Evolutionary conservation across 2,888 invertebrate species (phyloP), one percentile per base, ranked within the genome.

Genomic region (Parapristionchus giblindavisi): DNA sequence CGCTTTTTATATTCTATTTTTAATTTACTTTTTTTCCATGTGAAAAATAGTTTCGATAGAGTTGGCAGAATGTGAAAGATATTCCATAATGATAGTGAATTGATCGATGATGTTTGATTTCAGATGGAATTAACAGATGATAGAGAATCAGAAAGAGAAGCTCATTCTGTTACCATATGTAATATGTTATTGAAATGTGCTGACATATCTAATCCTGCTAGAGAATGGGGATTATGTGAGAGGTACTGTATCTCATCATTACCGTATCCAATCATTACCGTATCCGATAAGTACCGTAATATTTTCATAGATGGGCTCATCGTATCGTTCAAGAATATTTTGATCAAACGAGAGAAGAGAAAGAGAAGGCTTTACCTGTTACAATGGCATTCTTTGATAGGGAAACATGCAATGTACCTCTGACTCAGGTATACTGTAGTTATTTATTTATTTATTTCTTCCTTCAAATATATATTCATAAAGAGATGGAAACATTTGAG

Each of bases 371-470:
- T 66, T 90, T 98, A 86, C 97, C 98, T 0, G 94, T 98, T 11
- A 95, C 97, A 79, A 98, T 99, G 98, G 96, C 97, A 11, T 94
- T 96, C 92, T 99, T 98, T 89, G 97, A 98, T 90, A 92, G 96
- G 83, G 91, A 92, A 77, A 93, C 94, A 1, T 97, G 97, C 90
- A 96, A 96, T 87, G 94, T 99, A 88, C 96, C 98, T 73, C 94
- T 96, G 90, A 95, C 96, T 77, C 98, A 98, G 76, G 56, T 75
- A 5, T 27, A 43, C 5, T 17, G 27, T 27, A 8, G 24, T 52
- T 52, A 52, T 5, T 34, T 27, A 68, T 2, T 36, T 32, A 51
- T 52, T 21, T 52, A 21, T 52, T 3, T 21, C 52, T 3, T 52
- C 52, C 21, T 3, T 21, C 52, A 24, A 56, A 27, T 56, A 56